Percentiles rank a stretch among this genome's conserved stretches.
These are phyloP conservation scores for Hucho hucho DNA, from an alignment of 2,113 vertebrate species.

Conservation along the genomic window DNA sequence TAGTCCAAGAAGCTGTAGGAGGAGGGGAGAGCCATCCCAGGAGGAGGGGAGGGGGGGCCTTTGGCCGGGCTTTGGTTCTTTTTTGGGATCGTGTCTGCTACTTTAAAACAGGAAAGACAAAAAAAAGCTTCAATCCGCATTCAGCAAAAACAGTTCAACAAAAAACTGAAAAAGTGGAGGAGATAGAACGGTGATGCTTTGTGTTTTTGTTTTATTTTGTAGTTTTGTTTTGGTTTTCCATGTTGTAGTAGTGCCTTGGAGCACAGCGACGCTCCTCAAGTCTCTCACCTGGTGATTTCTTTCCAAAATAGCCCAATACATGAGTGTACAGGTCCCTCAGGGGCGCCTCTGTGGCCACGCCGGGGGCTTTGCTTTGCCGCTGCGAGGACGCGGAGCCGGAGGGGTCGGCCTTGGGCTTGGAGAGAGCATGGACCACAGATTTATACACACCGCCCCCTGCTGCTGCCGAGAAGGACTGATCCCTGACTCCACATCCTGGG, in stretches of 20 bases:
- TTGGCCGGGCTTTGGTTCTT: slow-evolving; percentile 24
- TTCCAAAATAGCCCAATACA: slow-evolving; percentile 99
- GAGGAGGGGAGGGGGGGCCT: slow-evolving; percentile 49
- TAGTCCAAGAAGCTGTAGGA: slow-evolving; percentile 62
- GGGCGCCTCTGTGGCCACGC: slow-evolving; percentile 71
- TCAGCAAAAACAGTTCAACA: slow-evolving; percentile 77
- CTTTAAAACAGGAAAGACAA: slow-evolving; percentile 68
- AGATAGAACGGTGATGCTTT: slow-evolving; percentile 63
- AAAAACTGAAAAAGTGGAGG: slow-evolving; percentile 28
- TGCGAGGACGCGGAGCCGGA: slow-evolving; percentile 81
- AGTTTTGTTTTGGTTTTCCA: slow-evolving; percentile 68
- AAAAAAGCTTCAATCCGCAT: slow-evolving; percentile 65
- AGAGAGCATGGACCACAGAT: slow-evolving; percentile 98
- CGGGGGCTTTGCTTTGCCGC: slow-evolving; percentile 89
- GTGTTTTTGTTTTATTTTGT: slow-evolving; percentile 37
- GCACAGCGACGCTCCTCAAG: slow-evolving; percentile 33
- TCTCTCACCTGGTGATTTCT: slow-evolving; percentile 99
- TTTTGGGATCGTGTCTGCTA: slow-evolving; percentile 12
- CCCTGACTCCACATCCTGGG: slow-evolving; percentile 81
- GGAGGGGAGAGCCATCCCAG: slow-evolving; percentile 24
- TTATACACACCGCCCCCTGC: slow-evolving; percentile 97
- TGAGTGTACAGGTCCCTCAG: slow-evolving; percentile 99
- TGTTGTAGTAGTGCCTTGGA: slow-evolving; percentile 56
- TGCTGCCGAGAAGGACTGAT: slow-evolving; percentile 74
- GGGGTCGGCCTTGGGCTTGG: slow-evolving; percentile 93